Conservation (phyloP, 2,113 vertebrate species). For the Setophaga coronata region DNA sequence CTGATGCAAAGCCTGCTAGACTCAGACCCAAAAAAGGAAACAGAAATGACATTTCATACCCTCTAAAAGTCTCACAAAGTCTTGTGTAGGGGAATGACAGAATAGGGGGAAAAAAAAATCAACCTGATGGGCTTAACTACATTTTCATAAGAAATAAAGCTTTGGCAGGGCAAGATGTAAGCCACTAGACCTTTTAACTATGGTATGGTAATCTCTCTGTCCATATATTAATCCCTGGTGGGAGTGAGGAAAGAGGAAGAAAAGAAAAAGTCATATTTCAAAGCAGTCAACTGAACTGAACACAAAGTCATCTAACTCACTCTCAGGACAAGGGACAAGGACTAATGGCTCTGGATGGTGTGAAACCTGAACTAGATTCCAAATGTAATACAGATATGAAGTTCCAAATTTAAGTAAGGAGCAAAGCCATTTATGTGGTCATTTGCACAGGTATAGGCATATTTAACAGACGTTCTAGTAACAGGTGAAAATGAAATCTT, state of each 20-base stretch:
- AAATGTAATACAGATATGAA: neutral
- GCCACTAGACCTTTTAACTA: neutral
- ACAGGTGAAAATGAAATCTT: neutral
- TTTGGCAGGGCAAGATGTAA: neutral
- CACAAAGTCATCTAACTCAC: neutral
- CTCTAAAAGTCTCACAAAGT: neutral
- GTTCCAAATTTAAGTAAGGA: neutral
- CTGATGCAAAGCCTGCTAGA: neutral
- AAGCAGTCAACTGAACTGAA: neutral
- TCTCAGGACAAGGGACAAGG: neutral
- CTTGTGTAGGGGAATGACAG: neutral
- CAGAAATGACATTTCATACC: neutral
- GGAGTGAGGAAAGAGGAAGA: neutral
- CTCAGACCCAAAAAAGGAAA: fast-evolving
- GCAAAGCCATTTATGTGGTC: neutral
- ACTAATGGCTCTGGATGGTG: neutral
- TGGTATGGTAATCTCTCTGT: neutral
- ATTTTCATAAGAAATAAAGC: neutral
- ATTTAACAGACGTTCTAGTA: neutral
- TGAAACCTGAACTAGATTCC: neutral
- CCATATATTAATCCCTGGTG: neutral
- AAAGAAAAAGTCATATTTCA: neutral
- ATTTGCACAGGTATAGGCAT: neutral
- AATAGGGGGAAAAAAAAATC: neutral
- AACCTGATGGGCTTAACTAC: neutral